Evolutionary conservation across 2,888 invertebrate genomes (phyloP), one percentile per base, ranked within the genome.

Genomic region (Quadroppia sp.): DNA sequence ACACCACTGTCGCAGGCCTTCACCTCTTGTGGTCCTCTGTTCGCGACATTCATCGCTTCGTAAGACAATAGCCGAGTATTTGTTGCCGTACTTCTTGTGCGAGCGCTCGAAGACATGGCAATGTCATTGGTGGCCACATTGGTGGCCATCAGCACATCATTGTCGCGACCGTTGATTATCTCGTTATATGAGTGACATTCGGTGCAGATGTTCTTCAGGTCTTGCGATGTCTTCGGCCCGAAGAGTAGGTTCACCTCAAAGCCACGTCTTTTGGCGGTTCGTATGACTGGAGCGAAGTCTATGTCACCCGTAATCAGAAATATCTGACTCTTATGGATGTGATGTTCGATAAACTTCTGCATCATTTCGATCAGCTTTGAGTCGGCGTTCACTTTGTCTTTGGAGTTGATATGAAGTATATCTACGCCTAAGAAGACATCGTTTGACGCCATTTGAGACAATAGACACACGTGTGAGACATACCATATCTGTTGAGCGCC

Each of bases 271-370:
- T 67, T 67, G 1, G 67, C 67, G 1, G 67, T 7, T 1, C 67
- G 20, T 3, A 67, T 67, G 9, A 23, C 23, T 17, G 42, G 42
- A 2, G 67, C 67, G 20, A 67, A 67, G 67, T 67, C 67, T 13
- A 67, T 42, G 42, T 67, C 67, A 9, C 67, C 67, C 20, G 67
- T 67, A 23, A 67, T 67, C 9, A 67, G 36, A 20, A 67, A 67
- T 1, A 67, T 15, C 1, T 3, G 23, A 9, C 23, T 32, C 15
- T 67, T 42, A 2, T 23, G 32, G 23, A 13, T 20, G 67, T 67
- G 67, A 23, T 67, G 67, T 2, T 67, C 67, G 42, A 67, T 23
- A 23, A 40, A 67, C 42, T 67, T 67, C 23, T 67, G 42, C 3
- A 67, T 67, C 1, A 23, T 20, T 67, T 67, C 67, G 23, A 42